These are phyloP conservation scores for Mactra quadrangularis DNA, from an alignment of 1,140 invertebrate species.

Conservation along the genomic window DNA sequence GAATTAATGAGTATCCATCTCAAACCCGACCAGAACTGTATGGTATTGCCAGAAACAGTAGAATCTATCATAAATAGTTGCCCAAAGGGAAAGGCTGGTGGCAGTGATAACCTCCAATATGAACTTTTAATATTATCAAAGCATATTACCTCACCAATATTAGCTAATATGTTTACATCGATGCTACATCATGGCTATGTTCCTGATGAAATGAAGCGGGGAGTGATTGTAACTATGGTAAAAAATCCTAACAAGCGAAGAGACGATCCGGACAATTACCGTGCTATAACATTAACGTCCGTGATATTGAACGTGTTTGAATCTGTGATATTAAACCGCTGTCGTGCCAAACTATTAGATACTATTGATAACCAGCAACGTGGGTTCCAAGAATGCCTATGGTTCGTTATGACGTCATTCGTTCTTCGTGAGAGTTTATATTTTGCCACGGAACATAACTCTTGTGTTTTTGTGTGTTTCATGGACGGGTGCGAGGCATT, in stretches of 20 bases:
- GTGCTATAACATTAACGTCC: no score
- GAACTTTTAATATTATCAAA: slow-evolving; percentile 16
- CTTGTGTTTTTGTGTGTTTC: slow-evolving; percentile 10
- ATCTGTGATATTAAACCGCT: slow-evolving; percentile 16
- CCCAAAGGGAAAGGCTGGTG: slow-evolving; percentile 13
- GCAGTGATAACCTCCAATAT: slow-evolving; percentile 14
- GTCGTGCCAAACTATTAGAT: not conserved
- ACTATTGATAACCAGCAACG: slow-evolving; percentile 3
- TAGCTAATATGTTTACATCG: slow-evolving; percentile 13
- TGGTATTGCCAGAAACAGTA: not conserved
- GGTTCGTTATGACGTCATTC: no score
- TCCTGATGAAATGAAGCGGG: slow-evolving; percentile 31
- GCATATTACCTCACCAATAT: slow-evolving; percentile 1
- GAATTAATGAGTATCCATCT: not conserved
- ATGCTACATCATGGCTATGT: slow-evolving; percentile 15
- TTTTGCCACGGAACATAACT: not conserved
- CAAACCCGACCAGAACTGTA: not conserved
- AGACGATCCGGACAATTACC: slow-evolving; percentile 36
- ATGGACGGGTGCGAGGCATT: no score
- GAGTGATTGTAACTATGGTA: slow-evolving; percentile 13
- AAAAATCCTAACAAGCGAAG: slow-evolving; percentile 19
- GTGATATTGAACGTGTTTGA: slow-evolving; percentile 32
- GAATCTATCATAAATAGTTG: not conserved
- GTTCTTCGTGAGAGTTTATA: no score
- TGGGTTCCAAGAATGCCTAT: slow-evolving; percentile 25